Base-by-base conservation (phyloP, 2,888 invertebrate genomes). In the Heliconius charithonia region DNA sequence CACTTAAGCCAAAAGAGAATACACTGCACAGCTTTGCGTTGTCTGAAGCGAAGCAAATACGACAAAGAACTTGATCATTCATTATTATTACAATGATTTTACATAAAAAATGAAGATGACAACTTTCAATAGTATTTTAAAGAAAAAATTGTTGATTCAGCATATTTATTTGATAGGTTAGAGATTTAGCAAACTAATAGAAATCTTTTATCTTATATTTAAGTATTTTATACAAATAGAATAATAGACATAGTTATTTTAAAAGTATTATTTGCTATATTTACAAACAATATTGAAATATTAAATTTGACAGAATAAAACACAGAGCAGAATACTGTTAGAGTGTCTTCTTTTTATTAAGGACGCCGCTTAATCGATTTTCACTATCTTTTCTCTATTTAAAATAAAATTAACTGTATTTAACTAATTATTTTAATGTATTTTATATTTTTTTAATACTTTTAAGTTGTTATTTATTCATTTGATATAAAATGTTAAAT, bases 11-110 rank as follows among this genome's bases (percentile, higher is more conserved):
- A 77, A 87, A 86, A 81, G 87, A 84, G 65, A 83, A 86, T 81
- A 93, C 87, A 81, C 91, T 86, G 81, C 86, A 90, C 6, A 94
- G 81, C 82, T 90, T 92, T 1, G 88, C 80, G 32, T 89, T 81
- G 9, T 88, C 88, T 12, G 90, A 91, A 6, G 87, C 87, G n/a
- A 94, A 86, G 81, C 94, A 94, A 78, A 88, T 82, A 22, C 90
- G 88, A 73, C 90, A 93, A 1, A 89, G 90, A 66, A 88, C 65
- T 62, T 84, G 74, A 32, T 83, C 83, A 62, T 78, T 81, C 85
- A 85, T 85, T 62, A 79, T 81, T 69, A 45, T 73, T 66, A 62
- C 77, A 79, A 75, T 66, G 56, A 66, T 6, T 71, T 45, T 37
- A 19, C 41, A 13, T 69, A 37, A 22, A 16, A 56, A 72, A 19